Evolutionary conservation across 1,140 invertebrate genomes (phyloP), one percentile per base, ranked within the genome.

Genomic region (Maconellicoccus hirsutus): DNA sequence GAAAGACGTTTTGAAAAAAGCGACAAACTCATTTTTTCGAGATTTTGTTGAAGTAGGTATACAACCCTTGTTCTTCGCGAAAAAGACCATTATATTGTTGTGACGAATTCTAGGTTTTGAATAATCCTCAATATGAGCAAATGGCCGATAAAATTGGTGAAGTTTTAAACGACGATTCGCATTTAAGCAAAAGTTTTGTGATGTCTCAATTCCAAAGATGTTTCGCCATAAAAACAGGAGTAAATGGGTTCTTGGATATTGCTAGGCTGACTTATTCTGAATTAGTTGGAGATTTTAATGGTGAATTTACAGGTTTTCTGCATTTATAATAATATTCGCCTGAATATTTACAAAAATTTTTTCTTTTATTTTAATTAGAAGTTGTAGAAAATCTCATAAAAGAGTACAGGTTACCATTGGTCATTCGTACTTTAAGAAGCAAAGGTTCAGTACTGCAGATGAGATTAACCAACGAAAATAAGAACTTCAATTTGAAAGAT

Each of bases 401-500:
- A 59, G 83, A 86, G 63, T 84, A 88, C 76, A 80, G 83, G 71
- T 78, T 93, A 21, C 84, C 86, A 29, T 77, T 94, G 23, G 81
- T 84, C 63, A 76, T 90, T 10, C 83, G 81, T 52, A 89, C 88
- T 76, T 90, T 85, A 75, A 77, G 82, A 0, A 80, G 82, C 39
- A 83, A 87, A 75, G 92, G 92, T 2, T 93, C 90, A 78, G 88
- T 91, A 76, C 86, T 94, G 42, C 84, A 88, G 73, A 78, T 91
- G 72, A 80, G 82, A 70, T 72, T 81, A 16, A 52, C 42, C 23
- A 80, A 80, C 12, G 76, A 78, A 70, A 77, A 77, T 59, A 73
- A 74, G 19, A 77, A 77, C 27, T 82, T 86, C 26, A 79, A 82
- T 72, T 75, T 82, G n/a, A 82, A 81, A 38, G 79, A 87, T 73